Evolutionary conservation across 2,888 invertebrate species (phyloP), one percentile per base, ranked within the genome.

Genomic region (Germaria angustata): DNA sequence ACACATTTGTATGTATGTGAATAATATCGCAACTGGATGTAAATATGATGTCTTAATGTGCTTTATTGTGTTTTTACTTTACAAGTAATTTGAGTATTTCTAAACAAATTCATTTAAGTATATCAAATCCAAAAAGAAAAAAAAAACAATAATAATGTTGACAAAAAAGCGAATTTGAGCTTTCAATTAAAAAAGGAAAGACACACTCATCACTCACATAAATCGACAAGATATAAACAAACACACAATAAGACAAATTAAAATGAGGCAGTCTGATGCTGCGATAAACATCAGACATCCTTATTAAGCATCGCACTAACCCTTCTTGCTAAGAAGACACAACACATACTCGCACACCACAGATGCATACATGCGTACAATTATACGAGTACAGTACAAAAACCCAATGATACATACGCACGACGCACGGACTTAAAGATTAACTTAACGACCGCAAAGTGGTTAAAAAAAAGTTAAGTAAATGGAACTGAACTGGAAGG

Each of bases 361-460:
- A 15, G n/a, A 24, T 5, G 1, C 13, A 44, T 1, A 34, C 5
- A 36, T n/a, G 4, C 5, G 4, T 20, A 32, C 36, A 11, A 4
- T 9, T 39, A 32, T 2, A 34, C 17, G 34, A 55, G 11, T 15
- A 39, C 13, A 63, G 11, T 22, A 39, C 22, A 36, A 36, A 39
- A 59, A 39, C 32, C 2, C 59, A 61, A 63, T 41, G 57, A 36
- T 36, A n/a, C 17, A 17, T 11, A 24, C 39, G 11, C 57, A 8
- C 28, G n/a, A 72, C 1, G 41, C 41, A 59, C 24, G 1, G 5
- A 71, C 66, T 36, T 57, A 57, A 39, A 82, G 81, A 82, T 82
- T 82, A 82, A 71, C 81, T 82, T 79, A 79, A 82, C 82, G 82
- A 82, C 82, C 82, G 79, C 82, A 82, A 82, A 82, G 82, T 82